Evolutionary conservation across 2,888 invertebrate genomes (phyloP).

Genomic region (Drosophila prostipennis): DNA sequence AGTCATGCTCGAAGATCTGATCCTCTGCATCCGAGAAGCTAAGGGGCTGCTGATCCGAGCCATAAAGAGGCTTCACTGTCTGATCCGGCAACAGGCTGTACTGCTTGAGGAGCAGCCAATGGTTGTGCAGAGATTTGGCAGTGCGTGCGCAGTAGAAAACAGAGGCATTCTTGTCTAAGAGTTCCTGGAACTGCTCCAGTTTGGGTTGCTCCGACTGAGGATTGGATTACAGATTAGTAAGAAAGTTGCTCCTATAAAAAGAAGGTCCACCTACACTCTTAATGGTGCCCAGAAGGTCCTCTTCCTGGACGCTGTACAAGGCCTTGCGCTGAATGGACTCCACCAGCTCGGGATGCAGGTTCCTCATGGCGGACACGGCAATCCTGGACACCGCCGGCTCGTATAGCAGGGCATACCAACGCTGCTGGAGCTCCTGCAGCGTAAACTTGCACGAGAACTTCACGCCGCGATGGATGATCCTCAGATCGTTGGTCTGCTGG

Average conservation of each 20-base stretch:
- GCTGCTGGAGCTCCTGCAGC: conserved; percentile 95
- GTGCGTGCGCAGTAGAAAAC: conserved; percentile 95
- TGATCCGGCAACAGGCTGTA: conserved; percentile 96
- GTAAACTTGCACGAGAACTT: conserved; percentile 98
- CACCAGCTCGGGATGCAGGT: conserved; percentile 95
- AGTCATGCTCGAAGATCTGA: conserved; percentile 92
- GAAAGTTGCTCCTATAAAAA: too few relatives aligned
- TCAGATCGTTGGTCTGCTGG: conserved; percentile 93
- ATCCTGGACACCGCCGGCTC: conserved; percentile 97
- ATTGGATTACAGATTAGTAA: background rate
- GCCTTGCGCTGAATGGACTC: conserved; percentile 94
- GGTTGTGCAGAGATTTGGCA: conserved; percentile 91
- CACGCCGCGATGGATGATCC: conserved; percentile 94
- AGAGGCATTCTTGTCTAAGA: conserved; percentile 92
- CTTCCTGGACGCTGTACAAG: conserved; percentile 95
- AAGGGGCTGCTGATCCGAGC: conserved; percentile 87
- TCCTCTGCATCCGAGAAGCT: conserved; percentile 97
- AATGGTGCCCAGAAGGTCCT: conserved; percentile 92
- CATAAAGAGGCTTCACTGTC: conserved; percentile 87
- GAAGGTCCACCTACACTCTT: conserved; percentile 87
- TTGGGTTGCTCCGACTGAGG: conserved; percentile 89
- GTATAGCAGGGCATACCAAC: conserved; percentile 98
- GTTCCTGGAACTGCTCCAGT: conserved; percentile 92
- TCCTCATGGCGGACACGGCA: conserved; percentile 96
- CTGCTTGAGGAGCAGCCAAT: conserved; percentile 97